phyloP scores from a whole-genome alignment of 1,140 invertebrate species.

The Monochamus saltuarius region DNA sequence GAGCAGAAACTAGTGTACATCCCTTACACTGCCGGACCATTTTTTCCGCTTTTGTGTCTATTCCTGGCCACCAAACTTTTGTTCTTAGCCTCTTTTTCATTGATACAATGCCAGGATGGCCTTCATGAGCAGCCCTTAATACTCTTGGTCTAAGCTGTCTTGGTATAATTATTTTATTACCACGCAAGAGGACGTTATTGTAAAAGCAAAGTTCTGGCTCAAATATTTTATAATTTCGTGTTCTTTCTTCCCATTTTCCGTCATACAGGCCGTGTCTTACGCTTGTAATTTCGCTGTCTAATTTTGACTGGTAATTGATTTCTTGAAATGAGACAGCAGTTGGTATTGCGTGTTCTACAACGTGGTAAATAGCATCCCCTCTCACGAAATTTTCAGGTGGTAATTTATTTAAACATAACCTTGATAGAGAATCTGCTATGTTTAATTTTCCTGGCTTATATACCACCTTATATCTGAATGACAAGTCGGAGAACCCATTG shows the following conservation, averaged over 20 bases:
- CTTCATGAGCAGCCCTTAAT: too few relatives aligned
- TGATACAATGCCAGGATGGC: too few relatives aligned
- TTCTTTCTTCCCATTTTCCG: not conserved
- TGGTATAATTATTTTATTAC: too few relatives aligned
- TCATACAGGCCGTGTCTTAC: not conserved
- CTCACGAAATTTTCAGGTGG: not conserved
- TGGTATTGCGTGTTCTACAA: constrained; percentile 6
- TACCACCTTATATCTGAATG: constrained; percentile 43
- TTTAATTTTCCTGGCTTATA: constrained; percentile 49
- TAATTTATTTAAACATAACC: constrained; percentile 22
- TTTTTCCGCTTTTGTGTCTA: constrained; percentile 55
- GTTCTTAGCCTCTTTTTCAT: too few relatives aligned
- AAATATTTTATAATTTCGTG: constrained; percentile 5
- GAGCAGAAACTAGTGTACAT: constrained; percentile 46
- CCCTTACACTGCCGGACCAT: constrained; percentile 49
- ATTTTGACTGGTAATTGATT: constrained; percentile 16
- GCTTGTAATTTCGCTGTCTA: not conserved
- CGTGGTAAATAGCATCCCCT: constrained; percentile 2
- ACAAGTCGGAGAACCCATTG: constrained; percentile 14
- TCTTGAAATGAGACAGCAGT: constrained; percentile 10
- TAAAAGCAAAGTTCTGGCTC: constrained; percentile 13
- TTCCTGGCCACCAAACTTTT: too few relatives aligned
- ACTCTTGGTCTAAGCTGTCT: too few relatives aligned
- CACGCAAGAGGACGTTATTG: constrained; percentile 11
- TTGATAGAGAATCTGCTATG: constrained; percentile 48